Conservation (phyloP, 2,888 invertebrate species). For the Aromia moschata region DNA sequence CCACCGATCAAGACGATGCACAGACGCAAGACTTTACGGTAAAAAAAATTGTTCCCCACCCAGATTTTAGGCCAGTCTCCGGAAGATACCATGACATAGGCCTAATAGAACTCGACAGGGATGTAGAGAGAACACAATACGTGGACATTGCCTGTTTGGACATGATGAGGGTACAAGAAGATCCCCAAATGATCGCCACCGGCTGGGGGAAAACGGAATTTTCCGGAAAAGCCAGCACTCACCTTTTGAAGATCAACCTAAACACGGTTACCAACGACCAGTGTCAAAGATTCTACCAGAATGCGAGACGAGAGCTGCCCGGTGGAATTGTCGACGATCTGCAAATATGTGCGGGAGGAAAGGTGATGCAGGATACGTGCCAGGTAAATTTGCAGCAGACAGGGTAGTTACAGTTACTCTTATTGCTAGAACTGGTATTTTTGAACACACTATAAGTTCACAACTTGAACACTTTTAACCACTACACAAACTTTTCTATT, state of each 20-base stretch:
- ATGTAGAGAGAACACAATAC: constrained; percentile 53
- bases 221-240: constrained; percentile 36
- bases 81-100: constrained; percentile 63
- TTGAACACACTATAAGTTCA: too few species aligned
- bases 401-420: too few species aligned
- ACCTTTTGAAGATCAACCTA: neutral
- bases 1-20: constrained; percentile 52
- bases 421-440: too few species aligned
- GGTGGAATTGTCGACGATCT: neutral
- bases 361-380: neutral
- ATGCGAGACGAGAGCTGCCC: neutral
- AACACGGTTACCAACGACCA: neutral
- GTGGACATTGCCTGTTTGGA: constrained; percentile 61
- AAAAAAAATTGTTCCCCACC: constrained; percentile 52
- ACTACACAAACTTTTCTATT: too few species aligned
- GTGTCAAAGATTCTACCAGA: neutral
- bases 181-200: constrained; percentile 53
- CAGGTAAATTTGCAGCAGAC: neutral
- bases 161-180: constrained; percentile 4
- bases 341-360: neutral
- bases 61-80: constrained; percentile 53
- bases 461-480: too few species aligned
- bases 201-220: constrained; percentile 61
- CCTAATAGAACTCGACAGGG: constrained; percentile 55
- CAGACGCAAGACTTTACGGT: constrained; percentile 51